Base-by-base conservation (phyloP, 2,113 vertebrate species). In the Cyprinodon variegatus region DNA sequence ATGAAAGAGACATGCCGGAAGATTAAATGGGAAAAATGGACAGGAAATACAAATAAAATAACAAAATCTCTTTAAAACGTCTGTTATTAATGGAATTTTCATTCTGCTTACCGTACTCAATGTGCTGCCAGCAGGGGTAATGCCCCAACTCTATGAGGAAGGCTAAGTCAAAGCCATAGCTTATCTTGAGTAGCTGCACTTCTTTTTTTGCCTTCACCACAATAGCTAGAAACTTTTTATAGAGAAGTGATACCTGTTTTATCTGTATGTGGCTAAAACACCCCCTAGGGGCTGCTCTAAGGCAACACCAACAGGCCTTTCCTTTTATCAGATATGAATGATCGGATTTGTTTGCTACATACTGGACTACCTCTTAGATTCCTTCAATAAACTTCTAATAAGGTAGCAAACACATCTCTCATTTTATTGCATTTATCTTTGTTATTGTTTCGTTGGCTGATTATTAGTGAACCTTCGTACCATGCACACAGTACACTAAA, bases 241-340 rank as follows among this genome's bases (percentile, higher is more conserved):
- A 6, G 38, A 64, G 43, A 61, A 22, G 60, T 80, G 41, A 82
- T 68, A 69, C 73, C 46, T 48, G 59, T 62, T 65, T 76, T 45
- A 81, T 85, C 65, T 78, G n/a, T 79, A 78, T 85, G 86, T 71
- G 69, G 83, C 82, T 82, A 86, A 91, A 90, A 86, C 90, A 77
- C 88, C 90, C 84, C 77, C 89, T 90, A 91, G 87, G 76, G 89
- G 83, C 70, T 73, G 88, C 74, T 78, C 3, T 4, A 48, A 64
- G 75, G 83, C 83, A 88, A 82, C 70, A 81, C 60, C 81, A 80
- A 62, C 50, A 57, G 50, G 20, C 17, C 20, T 57, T 57, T 13
- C 20, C 11, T 7, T 43, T 12, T 2, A 1, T 11, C 12, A 40
- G 8, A 62, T 15, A 37, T 61, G 4, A 63, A 17, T 64, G 38